phyloP scores from a whole-genome alignment of 2,113 vertebrate species.

The Calonectris borealis region DNA sequence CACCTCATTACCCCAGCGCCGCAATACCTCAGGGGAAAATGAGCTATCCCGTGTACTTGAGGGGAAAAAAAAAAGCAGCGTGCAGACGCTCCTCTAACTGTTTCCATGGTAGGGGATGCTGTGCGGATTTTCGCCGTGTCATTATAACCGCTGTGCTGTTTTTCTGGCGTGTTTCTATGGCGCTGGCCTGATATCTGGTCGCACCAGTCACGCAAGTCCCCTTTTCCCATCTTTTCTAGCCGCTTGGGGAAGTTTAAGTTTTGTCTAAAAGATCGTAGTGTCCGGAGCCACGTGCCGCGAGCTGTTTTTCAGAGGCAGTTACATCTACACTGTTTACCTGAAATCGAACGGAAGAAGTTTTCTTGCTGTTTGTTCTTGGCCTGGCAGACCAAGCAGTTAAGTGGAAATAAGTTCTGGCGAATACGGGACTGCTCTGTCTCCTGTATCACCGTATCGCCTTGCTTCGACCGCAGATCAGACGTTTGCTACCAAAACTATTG shows the following conservation, averaged over 20 bases:
- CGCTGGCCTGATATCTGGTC: accelerated
- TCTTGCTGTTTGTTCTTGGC: not conserved
- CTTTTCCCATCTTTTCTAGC: not conserved
- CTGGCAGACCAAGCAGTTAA: not conserved
- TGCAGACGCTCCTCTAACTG: not conserved
- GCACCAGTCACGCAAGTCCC: accelerated
- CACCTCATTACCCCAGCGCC: not conserved
- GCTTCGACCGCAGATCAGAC: accelerated
- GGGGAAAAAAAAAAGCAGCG: accelerated
- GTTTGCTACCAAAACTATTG: not conserved
- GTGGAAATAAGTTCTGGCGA: accelerated
- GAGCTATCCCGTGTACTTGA: not conserved
- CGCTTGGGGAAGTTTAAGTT: not conserved
- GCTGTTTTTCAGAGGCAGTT: accelerated
- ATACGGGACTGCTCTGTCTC: not conserved
- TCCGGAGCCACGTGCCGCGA: no score
- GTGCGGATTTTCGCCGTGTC: not conserved
- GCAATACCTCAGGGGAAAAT: not conserved
- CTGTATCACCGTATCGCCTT: accelerated
- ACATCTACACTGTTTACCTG: accelerated
- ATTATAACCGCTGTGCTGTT: not conserved
- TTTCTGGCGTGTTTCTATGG: accelerated
- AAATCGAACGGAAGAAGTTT: not conserved
- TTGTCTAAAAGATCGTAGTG: accelerated
- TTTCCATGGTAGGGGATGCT: not conserved